These are phyloP conservation scores for Apis dorsata DNA, from an alignment of 1,140 invertebrate species.

Conservation along the genomic window DNA sequence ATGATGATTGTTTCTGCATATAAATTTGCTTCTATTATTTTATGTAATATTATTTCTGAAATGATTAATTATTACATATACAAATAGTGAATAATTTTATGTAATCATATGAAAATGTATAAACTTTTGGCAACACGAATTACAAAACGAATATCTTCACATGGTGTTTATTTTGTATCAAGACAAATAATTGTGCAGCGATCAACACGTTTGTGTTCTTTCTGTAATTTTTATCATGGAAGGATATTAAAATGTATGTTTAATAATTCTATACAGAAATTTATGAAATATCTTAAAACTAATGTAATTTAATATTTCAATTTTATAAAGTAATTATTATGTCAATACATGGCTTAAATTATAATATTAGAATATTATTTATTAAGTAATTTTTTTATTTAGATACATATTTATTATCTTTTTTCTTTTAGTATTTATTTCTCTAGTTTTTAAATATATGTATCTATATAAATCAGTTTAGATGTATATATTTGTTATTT, in stretches of 20 bases:
- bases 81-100: slow-evolving; percentile 28
- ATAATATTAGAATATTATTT: not conserved
- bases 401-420: slow-evolving; percentile 2
- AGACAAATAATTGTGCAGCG: slow-evolving; percentile 40
- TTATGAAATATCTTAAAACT: no score
- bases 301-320: not conserved
- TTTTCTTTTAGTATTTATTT: not conserved
- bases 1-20: not conserved
- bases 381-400: not conserved
- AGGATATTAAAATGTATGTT: slow-evolving; percentile 63
- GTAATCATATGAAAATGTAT: slow-evolving; percentile 60
- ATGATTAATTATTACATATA: slow-evolving; percentile 6
- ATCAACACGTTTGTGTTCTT: slow-evolving; percentile 62
- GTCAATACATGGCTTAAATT: not conserved
- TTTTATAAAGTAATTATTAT: not conserved
- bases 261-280: not conserved
- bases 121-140: slow-evolving; percentile 54
- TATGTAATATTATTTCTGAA: no score
- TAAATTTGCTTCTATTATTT: not conserved
- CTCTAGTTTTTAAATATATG: not conserved
- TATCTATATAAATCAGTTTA: not conserved
- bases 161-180: slow-evolving; percentile 47
- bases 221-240: slow-evolving; percentile 70
- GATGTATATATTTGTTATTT: not conserved
- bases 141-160: slow-evolving; percentile 27